These are phyloP conservation scores for Thunnus thynnus DNA, from an alignment of 2,113 vertebrate genomes.

Conservation along the genomic window DNA sequence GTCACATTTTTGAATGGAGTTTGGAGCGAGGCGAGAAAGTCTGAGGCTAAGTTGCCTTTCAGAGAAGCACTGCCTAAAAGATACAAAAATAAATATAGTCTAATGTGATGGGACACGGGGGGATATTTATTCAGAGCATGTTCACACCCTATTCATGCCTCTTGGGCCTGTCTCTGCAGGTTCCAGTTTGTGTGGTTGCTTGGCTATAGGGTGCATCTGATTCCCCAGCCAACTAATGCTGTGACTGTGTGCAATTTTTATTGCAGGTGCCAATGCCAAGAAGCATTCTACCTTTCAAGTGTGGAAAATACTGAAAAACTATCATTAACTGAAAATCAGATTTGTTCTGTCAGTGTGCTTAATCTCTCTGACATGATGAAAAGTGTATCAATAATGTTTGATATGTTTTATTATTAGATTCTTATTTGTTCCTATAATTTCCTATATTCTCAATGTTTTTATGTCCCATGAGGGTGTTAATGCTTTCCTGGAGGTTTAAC, in stretches of 20 bases:
- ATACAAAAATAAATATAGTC: background rate
- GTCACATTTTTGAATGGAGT: background rate
- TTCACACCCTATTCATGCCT: conserved; percentile 2
- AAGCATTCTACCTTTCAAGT: background rate
- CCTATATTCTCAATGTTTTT: no score
- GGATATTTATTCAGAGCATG: background rate
- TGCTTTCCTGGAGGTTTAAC: no score
- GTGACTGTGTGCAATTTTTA: conserved; percentile 7
- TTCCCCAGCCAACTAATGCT: conserved; percentile 24
- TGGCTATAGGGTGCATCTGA: conserved; percentile 18
- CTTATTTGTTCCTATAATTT: no score
- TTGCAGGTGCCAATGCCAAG: background rate
- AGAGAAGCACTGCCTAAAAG: background rate
- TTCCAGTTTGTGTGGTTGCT: conserved; percentile 40
- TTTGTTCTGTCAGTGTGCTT: background rate
- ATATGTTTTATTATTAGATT: no score
- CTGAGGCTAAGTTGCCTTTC: background rate
- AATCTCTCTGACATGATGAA: background rate
- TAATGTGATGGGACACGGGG: background rate
- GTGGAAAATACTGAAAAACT: background rate
- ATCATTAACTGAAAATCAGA: background rate
- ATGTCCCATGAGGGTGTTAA: no score
- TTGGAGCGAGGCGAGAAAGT: background rate
- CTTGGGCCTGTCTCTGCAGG: conserved; percentile 24
- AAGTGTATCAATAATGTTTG: background rate